phyloP scores from a whole-genome alignment of 2,113 vertebrate species.

The Leucosticte australis region DNA sequence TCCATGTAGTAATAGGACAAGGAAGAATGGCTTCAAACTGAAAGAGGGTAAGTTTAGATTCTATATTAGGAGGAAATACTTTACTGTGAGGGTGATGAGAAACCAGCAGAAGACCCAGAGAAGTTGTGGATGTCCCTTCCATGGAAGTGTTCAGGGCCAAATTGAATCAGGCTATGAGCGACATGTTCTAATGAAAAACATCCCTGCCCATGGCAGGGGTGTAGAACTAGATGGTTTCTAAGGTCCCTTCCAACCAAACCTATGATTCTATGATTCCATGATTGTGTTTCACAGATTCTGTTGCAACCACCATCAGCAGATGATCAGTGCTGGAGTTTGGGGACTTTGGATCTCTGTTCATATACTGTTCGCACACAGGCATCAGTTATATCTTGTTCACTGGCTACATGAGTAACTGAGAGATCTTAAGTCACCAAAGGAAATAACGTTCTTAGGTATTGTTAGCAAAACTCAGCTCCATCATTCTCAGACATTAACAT shows the following conservation, averaged over 20 bases:
- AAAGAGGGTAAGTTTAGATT: not conserved
- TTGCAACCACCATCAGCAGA: not conserved
- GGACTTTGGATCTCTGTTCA: not conserved
- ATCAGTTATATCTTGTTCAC: not conserved
- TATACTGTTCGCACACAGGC: not conserved
- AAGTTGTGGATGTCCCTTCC: not conserved
- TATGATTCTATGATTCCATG: not conserved
- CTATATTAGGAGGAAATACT: not conserved
- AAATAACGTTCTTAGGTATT: not conserved
- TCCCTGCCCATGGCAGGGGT: no score
- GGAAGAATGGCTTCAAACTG: not conserved
- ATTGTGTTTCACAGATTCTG: not conserved
- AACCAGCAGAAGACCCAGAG: not conserved
- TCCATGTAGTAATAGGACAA: not conserved
- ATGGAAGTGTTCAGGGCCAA: not conserved
- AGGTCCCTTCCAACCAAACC: not conserved
- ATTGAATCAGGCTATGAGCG: not conserved
- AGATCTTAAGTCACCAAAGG: not conserved
- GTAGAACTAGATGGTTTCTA: not conserved
- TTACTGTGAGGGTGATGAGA: not conserved
- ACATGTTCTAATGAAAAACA: not conserved
- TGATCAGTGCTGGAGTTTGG: not conserved
- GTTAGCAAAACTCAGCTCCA: not conserved
- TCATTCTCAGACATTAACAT: not conserved
- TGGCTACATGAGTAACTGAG: not conserved